phyloP scores from a whole-genome alignment of 2,113 vertebrate species.

The Andinoacara biseriatus region DNA sequence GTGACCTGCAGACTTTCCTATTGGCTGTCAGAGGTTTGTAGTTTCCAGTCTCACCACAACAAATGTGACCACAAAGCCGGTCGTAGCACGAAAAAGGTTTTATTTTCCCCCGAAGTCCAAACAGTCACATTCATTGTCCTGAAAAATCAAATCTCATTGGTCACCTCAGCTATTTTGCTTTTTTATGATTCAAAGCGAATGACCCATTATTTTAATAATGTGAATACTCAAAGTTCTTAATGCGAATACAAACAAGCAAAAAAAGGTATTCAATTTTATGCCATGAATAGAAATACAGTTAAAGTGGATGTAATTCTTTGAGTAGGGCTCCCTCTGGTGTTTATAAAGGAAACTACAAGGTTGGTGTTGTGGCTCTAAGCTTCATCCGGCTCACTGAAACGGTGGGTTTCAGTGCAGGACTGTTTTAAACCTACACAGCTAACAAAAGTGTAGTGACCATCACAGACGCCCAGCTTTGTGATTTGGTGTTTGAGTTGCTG shows the following conservation, averaged over 20 bases:
- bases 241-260: too few species aligned
- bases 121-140: neutral
- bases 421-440: neutral
- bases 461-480: too few species aligned
- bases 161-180: too few species aligned
- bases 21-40: neutral
- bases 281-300: neutral
- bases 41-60: neutral
- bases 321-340: conserved; percentile 58
- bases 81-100: neutral
- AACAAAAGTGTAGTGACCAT: neutral
- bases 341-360: neutral
- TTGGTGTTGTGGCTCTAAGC: accelerated
- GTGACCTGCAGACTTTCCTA: neutral
- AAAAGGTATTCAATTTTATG: too few species aligned
- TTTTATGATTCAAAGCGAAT: neutral
- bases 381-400: neutral
- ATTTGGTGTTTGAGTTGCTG: too few species aligned
- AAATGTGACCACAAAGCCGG: neutral
- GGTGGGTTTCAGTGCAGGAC: neutral
- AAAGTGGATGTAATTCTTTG: conserved; percentile 6
- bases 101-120: neutral
- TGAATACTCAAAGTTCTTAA: neutral
- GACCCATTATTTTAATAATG: neutral
- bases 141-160: neutral